These are phyloP conservation scores for Drosophila yooni DNA, from an alignment of 2,888 invertebrate species.

Conservation along the genomic window DNA sequence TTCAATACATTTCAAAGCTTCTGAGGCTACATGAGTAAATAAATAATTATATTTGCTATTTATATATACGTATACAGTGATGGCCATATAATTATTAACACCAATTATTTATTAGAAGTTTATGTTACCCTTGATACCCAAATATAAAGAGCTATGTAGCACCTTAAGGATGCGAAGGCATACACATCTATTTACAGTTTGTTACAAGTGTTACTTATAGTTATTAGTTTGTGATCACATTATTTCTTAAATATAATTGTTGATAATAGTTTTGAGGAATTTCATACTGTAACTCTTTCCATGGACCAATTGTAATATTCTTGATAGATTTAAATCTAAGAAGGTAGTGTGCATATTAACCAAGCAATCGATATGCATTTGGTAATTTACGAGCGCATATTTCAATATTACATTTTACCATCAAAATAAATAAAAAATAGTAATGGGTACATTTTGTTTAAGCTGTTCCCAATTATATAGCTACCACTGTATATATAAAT, in stretches of 20 bases:
- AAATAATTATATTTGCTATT: conserved; percentile 24
- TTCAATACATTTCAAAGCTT: conserved; percentile 60
- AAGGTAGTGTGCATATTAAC: not conserved
- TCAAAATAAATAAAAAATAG: not conserved
- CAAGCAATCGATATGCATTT: not conserved
- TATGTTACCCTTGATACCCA: not conserved
- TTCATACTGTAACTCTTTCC: not conserved
- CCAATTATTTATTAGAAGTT: not conserved
- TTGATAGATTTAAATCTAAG: not conserved
- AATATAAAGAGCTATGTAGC: not conserved
- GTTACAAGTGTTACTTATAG: not conserved
- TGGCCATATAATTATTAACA: not conserved
- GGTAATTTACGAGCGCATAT: not conserved
- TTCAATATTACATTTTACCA: not conserved
- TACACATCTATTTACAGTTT: not conserved
- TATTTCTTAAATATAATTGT: not conserved
- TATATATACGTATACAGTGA: conserved; percentile 26
- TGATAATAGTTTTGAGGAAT: not conserved
- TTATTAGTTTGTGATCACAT: not conserved
- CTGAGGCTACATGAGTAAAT: conserved; percentile 34
- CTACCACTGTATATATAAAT: conserved; percentile 20
- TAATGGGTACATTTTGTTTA: not conserved
- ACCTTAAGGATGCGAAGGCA: not conserved
- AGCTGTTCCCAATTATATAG: not conserved
- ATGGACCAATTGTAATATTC: not conserved